These are phyloP conservation scores for Onychomys leucogaster DNA, from an alignment of 2,797 vertebrate species.

Conservation along the genomic window DNA sequence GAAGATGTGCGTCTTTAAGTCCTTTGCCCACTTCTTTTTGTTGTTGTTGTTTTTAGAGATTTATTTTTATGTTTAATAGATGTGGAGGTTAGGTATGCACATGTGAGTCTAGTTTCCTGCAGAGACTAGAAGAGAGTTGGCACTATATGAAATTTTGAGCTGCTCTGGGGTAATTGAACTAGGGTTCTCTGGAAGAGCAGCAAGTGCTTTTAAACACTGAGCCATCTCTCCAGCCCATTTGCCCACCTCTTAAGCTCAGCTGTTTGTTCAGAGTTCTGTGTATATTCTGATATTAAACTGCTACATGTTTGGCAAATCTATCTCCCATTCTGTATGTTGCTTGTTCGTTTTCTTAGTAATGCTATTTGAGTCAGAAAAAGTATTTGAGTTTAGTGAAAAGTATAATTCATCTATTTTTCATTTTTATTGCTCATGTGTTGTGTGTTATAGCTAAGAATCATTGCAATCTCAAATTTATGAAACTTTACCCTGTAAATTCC, in stretches of 20 bases:
- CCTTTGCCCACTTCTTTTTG: not conserved
- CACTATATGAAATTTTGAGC: not conserved
- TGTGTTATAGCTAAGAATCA: not conserved
- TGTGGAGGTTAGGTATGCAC: not conserved
- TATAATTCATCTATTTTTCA: not conserved
- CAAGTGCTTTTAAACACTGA: not conserved
- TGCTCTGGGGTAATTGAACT: no score
- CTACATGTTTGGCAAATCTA: not conserved
- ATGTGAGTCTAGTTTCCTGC: not conserved
- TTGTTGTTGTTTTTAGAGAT: not conserved
- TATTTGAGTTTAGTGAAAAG: not conserved
- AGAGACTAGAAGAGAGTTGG: no score
- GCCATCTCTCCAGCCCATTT: no score
- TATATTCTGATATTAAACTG: not conserved
- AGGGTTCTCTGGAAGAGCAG: not conserved
- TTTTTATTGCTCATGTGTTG: not conserved
- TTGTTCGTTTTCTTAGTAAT: not conserved
- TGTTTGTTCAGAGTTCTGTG: not conserved
- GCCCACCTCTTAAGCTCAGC: not conserved
- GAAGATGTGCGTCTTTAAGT: not conserved
- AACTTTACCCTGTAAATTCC: not conserved
- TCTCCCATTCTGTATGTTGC: not conserved
- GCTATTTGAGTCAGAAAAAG: not conserved
- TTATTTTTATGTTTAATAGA: not conserved
- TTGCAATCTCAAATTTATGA: not conserved